These are phyloP conservation scores for Myripristis murdjan DNA, from an alignment of 2,797 vertebrate species.

Conservation along the genomic window DNA sequence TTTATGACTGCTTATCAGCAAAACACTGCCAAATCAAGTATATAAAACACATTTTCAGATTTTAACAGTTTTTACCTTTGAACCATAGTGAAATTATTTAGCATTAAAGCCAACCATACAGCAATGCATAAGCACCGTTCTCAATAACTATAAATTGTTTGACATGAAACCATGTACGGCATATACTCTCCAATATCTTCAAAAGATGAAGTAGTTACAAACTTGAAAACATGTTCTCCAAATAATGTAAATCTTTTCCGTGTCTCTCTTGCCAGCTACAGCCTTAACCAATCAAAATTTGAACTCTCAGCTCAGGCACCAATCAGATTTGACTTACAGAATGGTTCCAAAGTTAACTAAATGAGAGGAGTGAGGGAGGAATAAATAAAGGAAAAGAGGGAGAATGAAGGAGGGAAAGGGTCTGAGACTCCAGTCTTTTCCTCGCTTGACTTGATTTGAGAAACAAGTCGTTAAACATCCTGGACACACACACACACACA, in stretches of 20 bases:
- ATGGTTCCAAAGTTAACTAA: conserved; percentile 56
- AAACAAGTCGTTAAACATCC: conserved; percentile 65
- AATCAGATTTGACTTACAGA: conserved; percentile 74
- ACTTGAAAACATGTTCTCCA: neutral
- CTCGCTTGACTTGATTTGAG: conserved; percentile 85
- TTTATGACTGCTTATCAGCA: neutral
- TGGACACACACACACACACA: no score
- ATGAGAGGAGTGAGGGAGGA: conserved; percentile 55
- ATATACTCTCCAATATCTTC: no score
- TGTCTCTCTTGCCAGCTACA: conserved; percentile 79
- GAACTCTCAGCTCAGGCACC: conserved; percentile 72
- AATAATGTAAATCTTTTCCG: conserved; percentile 22
- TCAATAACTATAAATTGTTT: no score
- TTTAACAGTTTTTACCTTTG: no score
- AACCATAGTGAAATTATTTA: no score
- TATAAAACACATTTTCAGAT: neutral
- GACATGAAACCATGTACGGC: no score
- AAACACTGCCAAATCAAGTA: neutral
- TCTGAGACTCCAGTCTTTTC: conserved; percentile 76
- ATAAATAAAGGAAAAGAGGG: conserved; percentile 39
- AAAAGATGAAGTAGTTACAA: no score
- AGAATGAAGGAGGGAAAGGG: conserved; percentile 57
- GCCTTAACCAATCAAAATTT: conserved; percentile 58
- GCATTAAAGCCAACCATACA: no score
- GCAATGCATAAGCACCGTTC: no score